Percentiles rank a stretch among this genome's conserved stretches.
phyloP scores from a whole-genome alignment of 2,797 vertebrate genomes.

The Enteromius argenteus region DNA sequence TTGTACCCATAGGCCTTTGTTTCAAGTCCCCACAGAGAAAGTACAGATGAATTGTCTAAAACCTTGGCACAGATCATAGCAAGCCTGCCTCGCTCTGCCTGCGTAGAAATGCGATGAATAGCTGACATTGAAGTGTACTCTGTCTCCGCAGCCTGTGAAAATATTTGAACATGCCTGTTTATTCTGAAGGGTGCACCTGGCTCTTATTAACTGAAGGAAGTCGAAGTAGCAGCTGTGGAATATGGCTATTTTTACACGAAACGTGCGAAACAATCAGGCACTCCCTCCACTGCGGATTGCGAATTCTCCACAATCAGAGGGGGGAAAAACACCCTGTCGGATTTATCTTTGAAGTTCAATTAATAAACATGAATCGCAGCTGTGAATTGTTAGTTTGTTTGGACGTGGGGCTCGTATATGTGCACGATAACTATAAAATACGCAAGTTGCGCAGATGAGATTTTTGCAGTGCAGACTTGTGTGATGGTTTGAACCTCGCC shows the following conservation, averaged over 20 bases:
- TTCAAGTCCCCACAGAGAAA: constrained; percentile 55
- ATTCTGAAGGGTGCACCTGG: constrained; percentile 65
- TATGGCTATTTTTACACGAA: constrained; percentile 57
- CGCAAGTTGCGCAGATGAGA: background rate
- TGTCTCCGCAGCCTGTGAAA: constrained; percentile 61
- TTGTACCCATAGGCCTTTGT: constrained; percentile 58
- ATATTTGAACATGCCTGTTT: constrained; percentile 64
- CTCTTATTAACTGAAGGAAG: constrained; percentile 59
- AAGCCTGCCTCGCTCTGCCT: constrained; percentile 47
- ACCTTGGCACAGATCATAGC: constrained; percentile 58
- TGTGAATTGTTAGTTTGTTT: constrained; percentile 38
- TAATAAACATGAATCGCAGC: constrained; percentile 48
- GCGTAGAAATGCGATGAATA: constrained; percentile 59
- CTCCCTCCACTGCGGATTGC: background rate
- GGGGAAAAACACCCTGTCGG: background rate
- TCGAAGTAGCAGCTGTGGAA: constrained; percentile 58
- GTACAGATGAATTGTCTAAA: constrained; percentile 58
- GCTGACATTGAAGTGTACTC: constrained; percentile 63
- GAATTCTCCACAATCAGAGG: background rate
- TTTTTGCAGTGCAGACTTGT: constrained; percentile 3
- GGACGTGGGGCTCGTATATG: background rate
- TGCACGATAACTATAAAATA: constrained; percentile 37
- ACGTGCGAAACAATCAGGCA: constrained; percentile 40
- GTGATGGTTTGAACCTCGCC: background rate
- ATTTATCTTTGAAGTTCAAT: constrained; percentile 41